Percentiles rank a stretch among this genome's conserved stretches.
Conservation (phyloP, 2,888 invertebrate genomes). For the Andrena hattorfiana region DNA sequence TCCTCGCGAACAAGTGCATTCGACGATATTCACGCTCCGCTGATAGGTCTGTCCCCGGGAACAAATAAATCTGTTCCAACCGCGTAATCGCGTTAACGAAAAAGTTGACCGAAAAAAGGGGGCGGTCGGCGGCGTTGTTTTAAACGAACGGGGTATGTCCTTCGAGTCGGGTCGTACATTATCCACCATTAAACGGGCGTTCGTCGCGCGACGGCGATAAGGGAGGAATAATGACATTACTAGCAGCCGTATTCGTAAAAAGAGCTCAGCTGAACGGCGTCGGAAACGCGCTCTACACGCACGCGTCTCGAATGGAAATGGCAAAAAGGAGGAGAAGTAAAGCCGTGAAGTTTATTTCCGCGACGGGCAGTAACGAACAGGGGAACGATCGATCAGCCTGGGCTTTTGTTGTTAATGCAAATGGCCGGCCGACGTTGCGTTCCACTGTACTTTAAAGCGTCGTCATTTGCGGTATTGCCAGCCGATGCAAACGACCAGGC, state of each 20-base stretch:
- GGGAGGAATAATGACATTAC: slow-evolving; percentile 10
- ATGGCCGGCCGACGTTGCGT: slow-evolving; percentile 37
- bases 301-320: slow-evolving; percentile 4
- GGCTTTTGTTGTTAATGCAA: slow-evolving; percentile 51
- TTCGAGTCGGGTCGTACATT: neutral
- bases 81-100: slow-evolving; percentile 27
- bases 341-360: slow-evolving; percentile 24
- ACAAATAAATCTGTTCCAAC: slow-evolving; percentile 36
- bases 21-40: slow-evolving; percentile 22
- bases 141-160: neutral
- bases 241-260: neutral
- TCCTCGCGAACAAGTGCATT: slow-evolving; percentile 10
- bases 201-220: slow-evolving; percentile 8
- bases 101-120: neutral
- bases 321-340: neutral
- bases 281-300: neutral
- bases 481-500: slow-evolving; percentile 44
- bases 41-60: slow-evolving; percentile 5
- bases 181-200: neutral
- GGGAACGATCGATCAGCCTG: slow-evolving; percentile 30
- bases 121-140: neutral
- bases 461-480: slow-evolving; percentile 58
- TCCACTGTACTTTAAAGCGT: slow-evolving; percentile 42
- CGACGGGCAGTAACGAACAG: slow-evolving; percentile 4
- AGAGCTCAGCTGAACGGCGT: neutral